A percentile compares a stretch with the other conserved stretches of the same genome.
These are phyloP conservation scores for Holothuria leucospilota DNA, from an alignment of 53 echinoderm and acorn worm genomes.

Conservation along the genomic window DNA sequence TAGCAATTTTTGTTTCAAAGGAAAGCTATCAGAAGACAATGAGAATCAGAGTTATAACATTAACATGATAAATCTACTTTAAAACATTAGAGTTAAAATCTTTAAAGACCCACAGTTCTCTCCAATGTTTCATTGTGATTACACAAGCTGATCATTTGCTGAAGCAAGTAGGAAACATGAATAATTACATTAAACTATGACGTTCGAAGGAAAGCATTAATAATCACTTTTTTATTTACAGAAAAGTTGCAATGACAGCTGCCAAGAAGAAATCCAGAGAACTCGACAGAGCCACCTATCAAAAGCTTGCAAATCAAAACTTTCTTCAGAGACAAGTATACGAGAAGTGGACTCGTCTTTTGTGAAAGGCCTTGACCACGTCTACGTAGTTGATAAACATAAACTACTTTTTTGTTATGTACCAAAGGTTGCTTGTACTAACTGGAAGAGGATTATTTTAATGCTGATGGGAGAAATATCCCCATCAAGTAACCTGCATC, in stretches of 20 bases:
- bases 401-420: slow-evolving; percentile 81
- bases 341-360: slow-evolving; percentile 1
- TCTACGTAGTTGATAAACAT: slow-evolving; percentile 70
- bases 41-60: too few relatives aligned
- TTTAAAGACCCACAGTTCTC: too few relatives aligned
- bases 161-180: too few relatives aligned
- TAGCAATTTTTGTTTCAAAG: too few relatives aligned
- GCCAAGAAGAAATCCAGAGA: slow-evolving; percentile 9
- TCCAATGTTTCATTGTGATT: too few relatives aligned
- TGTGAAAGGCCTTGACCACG: slow-evolving; percentile 38
- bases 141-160: too few relatives aligned
- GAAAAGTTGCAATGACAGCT: slow-evolving; percentile 13
- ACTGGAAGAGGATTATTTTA: slow-evolving; percentile 80
- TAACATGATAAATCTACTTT: too few relatives aligned
- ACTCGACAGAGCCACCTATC: background rate
- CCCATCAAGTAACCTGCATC: slow-evolving; percentile 37
- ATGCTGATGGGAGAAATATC: slow-evolving; percentile 58
- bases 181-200: too few relatives aligned
- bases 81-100: too few relatives aligned
- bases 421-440: slow-evolving; percentile 85
- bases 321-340: background rate
- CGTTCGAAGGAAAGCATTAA: too few relatives aligned
- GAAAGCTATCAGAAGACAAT: too few relatives aligned
- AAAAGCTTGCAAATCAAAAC: background rate
- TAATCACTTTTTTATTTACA: background rate